A percentile compares a stretch with the other conserved stretches of the same genome.
Evolutionary conservation across 2,888 invertebrate genomes (phyloP).

Genomic region (Monopis laevigella): DNA sequence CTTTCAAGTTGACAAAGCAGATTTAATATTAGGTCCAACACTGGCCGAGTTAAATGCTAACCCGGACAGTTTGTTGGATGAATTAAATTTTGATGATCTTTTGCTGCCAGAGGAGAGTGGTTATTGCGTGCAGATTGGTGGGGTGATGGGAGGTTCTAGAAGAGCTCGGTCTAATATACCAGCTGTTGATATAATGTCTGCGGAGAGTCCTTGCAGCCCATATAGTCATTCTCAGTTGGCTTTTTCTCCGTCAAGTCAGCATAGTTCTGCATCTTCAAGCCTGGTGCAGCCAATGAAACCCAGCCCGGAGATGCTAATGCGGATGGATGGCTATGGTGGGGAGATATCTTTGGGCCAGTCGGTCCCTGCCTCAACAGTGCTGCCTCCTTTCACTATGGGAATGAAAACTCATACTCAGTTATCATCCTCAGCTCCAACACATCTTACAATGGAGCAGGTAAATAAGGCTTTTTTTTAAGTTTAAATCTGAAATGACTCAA

Average conservation of each 20-base stretch:
- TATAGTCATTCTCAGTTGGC: constrained; percentile 57
- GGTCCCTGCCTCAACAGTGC: constrained; percentile 67
- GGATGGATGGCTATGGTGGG: constrained; percentile 68
- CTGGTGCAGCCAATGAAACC: constrained; percentile 53
- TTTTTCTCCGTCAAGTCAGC: constrained; percentile 75
- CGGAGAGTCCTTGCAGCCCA: constrained; percentile 62
- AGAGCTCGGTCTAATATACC: constrained; percentile 33
- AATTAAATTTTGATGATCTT: constrained; percentile 87
- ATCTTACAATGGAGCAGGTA: constrained; percentile 79
- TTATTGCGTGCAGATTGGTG: constrained; percentile 61
- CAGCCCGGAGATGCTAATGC: constrained; percentile 73
- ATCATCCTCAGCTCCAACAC: constrained; percentile 89
- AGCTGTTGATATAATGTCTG: constrained; percentile 30
- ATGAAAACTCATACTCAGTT: constrained; percentile 70
- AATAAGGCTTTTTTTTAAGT: no score
- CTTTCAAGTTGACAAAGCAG: constrained; percentile 87
- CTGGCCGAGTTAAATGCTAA: constrained; percentile 87
- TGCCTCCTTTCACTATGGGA: constrained; percentile 50
- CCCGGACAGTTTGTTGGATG: constrained; percentile 83
- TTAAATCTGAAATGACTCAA: background rate
- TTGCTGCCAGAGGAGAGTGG: constrained; percentile 76
- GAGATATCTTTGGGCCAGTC: constrained; percentile 71
- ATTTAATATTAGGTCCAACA: constrained; percentile 84
- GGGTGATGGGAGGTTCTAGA: constrained; percentile 52
- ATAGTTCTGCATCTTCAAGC: constrained; percentile 63